Percentiles rank a stretch among this genome's conserved stretches.
Evolutionary conservation across 2,113 vertebrate species (phyloP).

Genomic region (Solea solea): DNA sequence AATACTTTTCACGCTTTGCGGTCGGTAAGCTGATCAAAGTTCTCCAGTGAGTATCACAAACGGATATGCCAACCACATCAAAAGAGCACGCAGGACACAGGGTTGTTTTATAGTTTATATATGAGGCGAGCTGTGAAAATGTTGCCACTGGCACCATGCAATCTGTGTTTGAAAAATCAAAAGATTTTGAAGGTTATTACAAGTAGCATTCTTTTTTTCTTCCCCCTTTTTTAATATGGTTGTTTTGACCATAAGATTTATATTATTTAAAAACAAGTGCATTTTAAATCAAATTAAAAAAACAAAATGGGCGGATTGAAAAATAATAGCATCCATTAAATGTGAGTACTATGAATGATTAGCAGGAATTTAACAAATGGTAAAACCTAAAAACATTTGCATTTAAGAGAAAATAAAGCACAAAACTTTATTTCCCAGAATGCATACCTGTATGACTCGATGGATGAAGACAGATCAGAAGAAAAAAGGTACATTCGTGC

Average conservation of each 20-base stretch:
- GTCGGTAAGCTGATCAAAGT: conserved; percentile 69
- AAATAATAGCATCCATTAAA: background rate
- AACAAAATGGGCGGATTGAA: conserved; percentile 1
- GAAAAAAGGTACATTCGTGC: background rate
- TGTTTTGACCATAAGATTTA: background rate
- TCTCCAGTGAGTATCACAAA: conserved; percentile 57
- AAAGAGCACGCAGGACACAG: conserved; percentile 32
- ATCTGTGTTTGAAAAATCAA: conserved; percentile 42
- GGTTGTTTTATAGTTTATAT: conserved; percentile 49
- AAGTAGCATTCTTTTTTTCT: background rate
- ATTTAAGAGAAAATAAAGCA: background rate
- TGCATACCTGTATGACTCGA: background rate
- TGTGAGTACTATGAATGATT: background rate
- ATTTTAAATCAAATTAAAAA: background rate
- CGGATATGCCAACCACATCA: conserved; percentile 67
- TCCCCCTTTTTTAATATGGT: background rate
- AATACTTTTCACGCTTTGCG: conserved; percentile 61
- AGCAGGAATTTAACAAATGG: background rate
- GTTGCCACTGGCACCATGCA: conserved; percentile 46
- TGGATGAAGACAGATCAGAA: background rate
- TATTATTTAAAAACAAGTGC: background rate
- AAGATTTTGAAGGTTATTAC: conserved; percentile 30
- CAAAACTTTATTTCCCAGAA: background rate
- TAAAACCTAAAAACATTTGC: background rate
- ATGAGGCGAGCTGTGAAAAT: conserved; percentile 60